Evolutionary conservation across 2,797 vertebrate species (phyloP), one percentile per base, ranked within the genome.

Genomic region (Sebastes vulpes): DNA sequence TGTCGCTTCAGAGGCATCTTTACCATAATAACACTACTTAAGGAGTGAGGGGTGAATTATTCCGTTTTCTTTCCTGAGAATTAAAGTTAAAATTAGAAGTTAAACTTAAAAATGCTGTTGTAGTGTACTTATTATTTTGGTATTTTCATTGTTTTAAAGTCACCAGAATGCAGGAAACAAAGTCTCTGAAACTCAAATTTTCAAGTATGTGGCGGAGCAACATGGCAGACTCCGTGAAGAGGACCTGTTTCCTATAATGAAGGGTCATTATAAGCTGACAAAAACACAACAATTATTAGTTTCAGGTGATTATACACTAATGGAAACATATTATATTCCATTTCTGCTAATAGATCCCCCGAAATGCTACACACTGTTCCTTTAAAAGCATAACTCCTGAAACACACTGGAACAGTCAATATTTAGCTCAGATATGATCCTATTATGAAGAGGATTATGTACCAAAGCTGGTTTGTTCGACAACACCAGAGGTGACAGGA

Each of bases 341-440:
- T n/a, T 48, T n/a, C 42, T 2, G 42, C 42, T 48, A 8, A 48
- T 4, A 48, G 42, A 46, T 48, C 0, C 16, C 16, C 42, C 3
- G 7, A 8, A 48, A 48, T 48, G 16, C 0, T 48, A 18, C 16
- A n/a, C 42, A 46, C 42, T 46, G 42, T 46, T 46, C 42, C 42
- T 69, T 48, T 21, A 18, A 31, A 68, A 68, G 2, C 52, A 63
- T 21, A 61, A 54, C 18, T 63, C 16, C 28, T 74, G 52, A 57
- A 72, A 65, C 29, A 6, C n/a, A 32, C 0, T 0, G 7, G 28
- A 56, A 65, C 28, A 63, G 69, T 80, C 38, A 73, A 73, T 77
- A 80, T 86, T 80, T 83, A 63, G 25, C 65, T 46, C 29, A 23
- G 64, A 70, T 75, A 63, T 20, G 23, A 52, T 72, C 46, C 5